These are phyloP conservation scores for Drosophila tani DNA, from an alignment of 1,140 invertebrate genomes.

Conservation along the genomic window DNA sequence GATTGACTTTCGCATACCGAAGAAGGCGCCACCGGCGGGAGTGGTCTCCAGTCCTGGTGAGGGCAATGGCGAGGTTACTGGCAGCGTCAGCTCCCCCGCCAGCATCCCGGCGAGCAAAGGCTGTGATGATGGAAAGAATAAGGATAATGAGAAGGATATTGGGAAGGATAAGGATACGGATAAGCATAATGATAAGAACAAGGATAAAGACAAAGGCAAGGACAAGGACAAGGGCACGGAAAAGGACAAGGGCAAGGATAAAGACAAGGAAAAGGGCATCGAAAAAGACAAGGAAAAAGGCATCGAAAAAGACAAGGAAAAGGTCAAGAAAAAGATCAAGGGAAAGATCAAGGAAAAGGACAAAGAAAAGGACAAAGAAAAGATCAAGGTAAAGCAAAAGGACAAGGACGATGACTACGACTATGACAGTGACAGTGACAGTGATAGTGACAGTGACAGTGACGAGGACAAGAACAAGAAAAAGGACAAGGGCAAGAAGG, in stretches of 20 bases:
- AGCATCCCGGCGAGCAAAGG: constrained; percentile 1
- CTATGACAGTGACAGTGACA: no score
- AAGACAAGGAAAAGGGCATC: neutral
- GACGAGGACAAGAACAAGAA: constrained; percentile 4
- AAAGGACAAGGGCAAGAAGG: constrained; percentile 5
- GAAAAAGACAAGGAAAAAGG: constrained; percentile 12
- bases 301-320: constrained; percentile 1
- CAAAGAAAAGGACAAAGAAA: no score
- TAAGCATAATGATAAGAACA: constrained; percentile 2
- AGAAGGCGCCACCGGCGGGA: constrained; percentile 21
- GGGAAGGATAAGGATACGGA: neutral
- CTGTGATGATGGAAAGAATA: constrained; percentile 27
- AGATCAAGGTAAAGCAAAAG: no score
- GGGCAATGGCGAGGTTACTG: neutral
- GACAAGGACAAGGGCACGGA: neutral
- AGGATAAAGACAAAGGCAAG: neutral
- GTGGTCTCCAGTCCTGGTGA: neutral
- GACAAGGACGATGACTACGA: no score
- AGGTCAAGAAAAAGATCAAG: no score
- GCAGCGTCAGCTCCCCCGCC: neutral
- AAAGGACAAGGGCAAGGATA: neutral
- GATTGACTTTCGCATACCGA: constrained; percentile 61
- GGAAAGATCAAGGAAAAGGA: neutral
- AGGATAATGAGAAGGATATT: neutral
- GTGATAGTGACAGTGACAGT: no score